These are phyloP conservation scores for Armadillidium nasatum DNA, from an alignment of 1,140 invertebrate species.

Conservation along the genomic window DNA sequence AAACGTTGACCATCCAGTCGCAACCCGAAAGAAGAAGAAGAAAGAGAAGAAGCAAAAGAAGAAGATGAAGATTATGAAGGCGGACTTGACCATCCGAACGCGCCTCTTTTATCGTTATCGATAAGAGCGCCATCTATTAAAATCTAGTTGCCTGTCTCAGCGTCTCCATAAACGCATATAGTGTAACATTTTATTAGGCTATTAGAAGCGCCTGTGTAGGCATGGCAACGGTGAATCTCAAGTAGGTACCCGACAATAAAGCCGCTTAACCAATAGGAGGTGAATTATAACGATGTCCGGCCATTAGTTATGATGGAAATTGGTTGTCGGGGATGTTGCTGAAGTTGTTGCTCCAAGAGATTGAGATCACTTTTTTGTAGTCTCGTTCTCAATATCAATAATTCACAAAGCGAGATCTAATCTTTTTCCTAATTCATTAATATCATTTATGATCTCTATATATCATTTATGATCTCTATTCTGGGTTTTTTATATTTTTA, in stretches of 20 bases:
- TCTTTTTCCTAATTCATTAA: not conserved
- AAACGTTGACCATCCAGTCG: too few species aligned
- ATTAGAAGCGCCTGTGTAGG: not conserved
- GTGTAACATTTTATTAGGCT: conserved; percentile 2
- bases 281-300: not conserved
- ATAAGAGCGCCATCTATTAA: not conserved
- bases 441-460: not conserved
- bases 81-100: too few species aligned
- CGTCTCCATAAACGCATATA: not conserved
- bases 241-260: not conserved
- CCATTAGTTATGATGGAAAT: conserved; percentile 8
- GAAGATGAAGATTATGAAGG: too few species aligned
- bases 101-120: not conserved
- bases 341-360: not conserved
- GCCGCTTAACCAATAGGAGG: not conserved
- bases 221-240: not conserved
- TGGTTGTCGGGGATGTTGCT: not conserved
- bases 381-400: not conserved
- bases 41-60: too few species aligned
- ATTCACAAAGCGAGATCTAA: not conserved
- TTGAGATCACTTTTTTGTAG: not conserved
- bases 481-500: not conserved
- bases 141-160: not conserved
- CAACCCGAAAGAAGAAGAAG: too few species aligned
- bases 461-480: not conserved